These are phyloP conservation scores for Drosophila ercepeae DNA, from an alignment of 1,140 invertebrate species.

Conservation along the genomic window DNA sequence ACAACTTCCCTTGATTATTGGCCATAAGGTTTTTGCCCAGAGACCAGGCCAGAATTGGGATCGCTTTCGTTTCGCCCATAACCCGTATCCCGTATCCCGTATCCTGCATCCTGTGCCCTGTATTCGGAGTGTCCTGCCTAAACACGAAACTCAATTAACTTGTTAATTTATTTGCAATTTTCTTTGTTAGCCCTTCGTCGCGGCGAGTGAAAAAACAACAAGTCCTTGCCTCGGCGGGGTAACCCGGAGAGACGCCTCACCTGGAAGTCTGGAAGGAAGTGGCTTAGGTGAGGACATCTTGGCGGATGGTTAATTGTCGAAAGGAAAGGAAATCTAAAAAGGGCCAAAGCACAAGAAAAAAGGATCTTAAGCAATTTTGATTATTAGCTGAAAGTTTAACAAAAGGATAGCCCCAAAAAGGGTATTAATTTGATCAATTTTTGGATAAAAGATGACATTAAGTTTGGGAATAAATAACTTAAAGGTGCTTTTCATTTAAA, in stretches of 20 bases:
- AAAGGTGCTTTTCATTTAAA: no score
- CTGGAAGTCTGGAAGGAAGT: neutral
- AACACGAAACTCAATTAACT: constrained; percentile 76
- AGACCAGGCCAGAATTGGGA: neutral
- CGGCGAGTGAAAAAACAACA: constrained; percentile 27
- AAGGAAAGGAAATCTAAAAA: neutral
- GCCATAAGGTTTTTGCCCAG: constrained; percentile 15
- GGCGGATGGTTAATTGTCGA: neutral
- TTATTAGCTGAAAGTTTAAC: neutral
- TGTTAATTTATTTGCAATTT: constrained; percentile 80
- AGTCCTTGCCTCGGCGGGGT: constrained; percentile 10
- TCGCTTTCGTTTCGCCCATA: constrained; percentile 2
- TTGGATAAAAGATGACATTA: neutral
- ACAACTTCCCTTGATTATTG: constrained; percentile 22
- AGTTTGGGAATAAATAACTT: no score
- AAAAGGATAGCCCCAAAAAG: neutral
- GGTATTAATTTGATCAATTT: neutral
- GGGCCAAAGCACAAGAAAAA: neutral
- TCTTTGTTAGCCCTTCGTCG: constrained; percentile 64
- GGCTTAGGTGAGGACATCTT: neutral
- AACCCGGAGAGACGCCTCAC: constrained; percentile 17
- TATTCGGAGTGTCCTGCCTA: constrained; percentile 28
- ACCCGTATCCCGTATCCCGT: no score
- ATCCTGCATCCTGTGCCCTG: neutral
- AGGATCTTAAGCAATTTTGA: neutral